Percentiles rank a stretch among this genome's conserved stretches.
Conservation (phyloP, 2,888 invertebrate species). For the Drosophila leonis region DNA sequence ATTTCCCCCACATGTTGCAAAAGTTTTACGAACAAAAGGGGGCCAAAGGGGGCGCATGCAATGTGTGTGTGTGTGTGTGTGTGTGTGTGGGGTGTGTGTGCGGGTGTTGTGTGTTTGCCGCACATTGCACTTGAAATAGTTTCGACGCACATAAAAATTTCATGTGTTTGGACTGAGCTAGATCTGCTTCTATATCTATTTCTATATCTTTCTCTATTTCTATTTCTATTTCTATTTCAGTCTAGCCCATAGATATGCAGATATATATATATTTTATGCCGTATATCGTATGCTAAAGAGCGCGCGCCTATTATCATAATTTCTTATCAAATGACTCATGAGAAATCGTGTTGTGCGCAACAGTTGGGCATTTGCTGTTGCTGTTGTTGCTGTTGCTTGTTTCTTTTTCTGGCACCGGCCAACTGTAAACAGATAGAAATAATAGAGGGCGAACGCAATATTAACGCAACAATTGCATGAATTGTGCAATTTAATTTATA, state of each 20-base stretch:
- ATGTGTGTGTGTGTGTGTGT: background rate
- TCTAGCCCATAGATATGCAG: constrained; percentile 6
- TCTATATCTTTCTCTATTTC: constrained; percentile 41
- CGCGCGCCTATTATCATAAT: constrained; percentile 48
- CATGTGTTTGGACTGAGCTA: constrained; percentile 18
- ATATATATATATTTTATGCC: background rate
- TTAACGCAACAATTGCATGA: constrained; percentile 37
- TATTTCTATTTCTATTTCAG: constrained; percentile 40
- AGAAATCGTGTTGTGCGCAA: constrained; percentile 30
- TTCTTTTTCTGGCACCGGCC: constrained; percentile 9
- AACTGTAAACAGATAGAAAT: constrained; percentile 39
- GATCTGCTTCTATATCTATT: constrained; percentile 33
- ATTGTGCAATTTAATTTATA: constrained; percentile 64
- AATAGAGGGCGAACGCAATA: constrained; percentile 18
- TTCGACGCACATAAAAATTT: constrained; percentile 28
- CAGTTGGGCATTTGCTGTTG: constrained; percentile 19
- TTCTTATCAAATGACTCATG: constrained; percentile 74
- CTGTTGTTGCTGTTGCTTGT: constrained; percentile 1
- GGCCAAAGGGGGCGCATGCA: background rate
- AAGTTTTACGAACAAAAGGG: constrained; percentile 5
- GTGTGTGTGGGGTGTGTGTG: constrained; percentile 12
- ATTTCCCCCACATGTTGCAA: constrained; percentile 40
- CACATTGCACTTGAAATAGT: constrained; percentile 74
- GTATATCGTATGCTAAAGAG: constrained; percentile 22
- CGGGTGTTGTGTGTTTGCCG: constrained; percentile 33